Percentiles rank a stretch among this genome's conserved stretches.
Evolutionary conservation across 2,888 invertebrate genomes (phyloP).

Genomic region (Hymenopus coronatus): DNA sequence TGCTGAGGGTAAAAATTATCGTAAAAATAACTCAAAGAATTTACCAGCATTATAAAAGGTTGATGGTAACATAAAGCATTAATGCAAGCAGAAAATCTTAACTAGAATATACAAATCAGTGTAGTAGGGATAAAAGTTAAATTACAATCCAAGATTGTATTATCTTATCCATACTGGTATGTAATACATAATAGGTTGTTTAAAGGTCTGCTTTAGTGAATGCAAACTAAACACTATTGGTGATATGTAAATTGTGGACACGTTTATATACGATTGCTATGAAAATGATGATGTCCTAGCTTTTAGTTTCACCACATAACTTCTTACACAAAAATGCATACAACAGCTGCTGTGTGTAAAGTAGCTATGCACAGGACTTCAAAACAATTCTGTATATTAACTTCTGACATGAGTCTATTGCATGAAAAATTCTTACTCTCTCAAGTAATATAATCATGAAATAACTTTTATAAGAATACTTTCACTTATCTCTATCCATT

Average conservation of each 20-base stretch:
- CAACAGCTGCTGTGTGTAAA: not conserved
- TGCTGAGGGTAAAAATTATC: too few species aligned
- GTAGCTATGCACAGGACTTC: not conserved
- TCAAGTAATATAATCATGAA: too few species aligned
- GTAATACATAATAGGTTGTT: not conserved
- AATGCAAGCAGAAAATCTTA: not conserved
- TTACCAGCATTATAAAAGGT: too few species aligned
- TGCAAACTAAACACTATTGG: not conserved
- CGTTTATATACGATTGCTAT: not conserved
- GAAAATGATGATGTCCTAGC: not conserved
- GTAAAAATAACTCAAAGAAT: too few species aligned
- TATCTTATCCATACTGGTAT: too few species aligned
- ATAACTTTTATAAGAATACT: too few species aligned
- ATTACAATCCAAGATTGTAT: too few species aligned
- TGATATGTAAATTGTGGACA: not conserved
- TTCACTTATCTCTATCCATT: too few species aligned
- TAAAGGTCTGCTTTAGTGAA: not conserved
- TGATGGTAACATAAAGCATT: too few species aligned
- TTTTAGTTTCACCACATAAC: not conserved
- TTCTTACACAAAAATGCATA: not conserved
- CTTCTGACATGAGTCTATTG: too few species aligned
- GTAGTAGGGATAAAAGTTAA: not conserved
- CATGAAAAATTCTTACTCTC: too few species aligned
- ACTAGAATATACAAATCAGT: not conserved
- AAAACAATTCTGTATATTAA: too few species aligned